These are phyloP conservation scores for Spodoptera exigua DNA, from an alignment of 2,888 invertebrate species.

Conservation along the genomic window DNA sequence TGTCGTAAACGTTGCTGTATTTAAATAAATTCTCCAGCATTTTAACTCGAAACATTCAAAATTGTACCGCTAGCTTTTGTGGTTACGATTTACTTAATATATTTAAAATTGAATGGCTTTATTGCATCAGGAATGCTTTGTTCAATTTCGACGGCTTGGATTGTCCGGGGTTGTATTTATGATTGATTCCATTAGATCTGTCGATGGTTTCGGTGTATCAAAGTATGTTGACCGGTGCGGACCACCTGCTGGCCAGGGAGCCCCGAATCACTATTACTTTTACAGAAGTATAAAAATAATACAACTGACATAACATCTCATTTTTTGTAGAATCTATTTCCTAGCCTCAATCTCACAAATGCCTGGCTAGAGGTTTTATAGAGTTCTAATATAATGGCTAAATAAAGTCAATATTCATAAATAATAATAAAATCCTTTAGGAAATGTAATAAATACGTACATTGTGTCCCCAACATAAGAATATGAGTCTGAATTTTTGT, in stretches of 20 bases:
- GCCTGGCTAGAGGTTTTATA: no score
- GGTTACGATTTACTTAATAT: slow-evolving; percentile 56
- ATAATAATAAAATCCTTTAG: no score
- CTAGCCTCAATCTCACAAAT: no score
- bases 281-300: slow-evolving; percentile 62
- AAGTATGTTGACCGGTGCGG: slow-evolving; percentile 82
- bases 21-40: slow-evolving; percentile 71
- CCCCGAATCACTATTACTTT: slow-evolving; percentile 66
- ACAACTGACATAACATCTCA: slow-evolving; percentile 58
- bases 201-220: slow-evolving; percentile 84
- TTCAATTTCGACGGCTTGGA: slow-evolving; percentile 35
- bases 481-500: no score
- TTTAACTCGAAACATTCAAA: slow-evolving; percentile 60
- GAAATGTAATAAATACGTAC: neutral
- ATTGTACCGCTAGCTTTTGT: slow-evolving; percentile 69
- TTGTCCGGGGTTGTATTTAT: slow-evolving; percentile 75
- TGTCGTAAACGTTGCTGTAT: slow-evolving; percentile 79
- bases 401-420: no score
- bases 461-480: no score
- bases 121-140: slow-evolving; percentile 51
- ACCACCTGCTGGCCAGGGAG: slow-evolving; percentile 82
- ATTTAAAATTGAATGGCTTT: slow-evolving; percentile 47
- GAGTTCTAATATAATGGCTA: no score
- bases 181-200: slow-evolving; percentile 85
- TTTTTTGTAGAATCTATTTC: slow-evolving; percentile 1